Evolutionary conservation across 2,888 invertebrate species (phyloP), one percentile per base, ranked within the genome.

Genomic region (Scaptomyza polygonia): DNA sequence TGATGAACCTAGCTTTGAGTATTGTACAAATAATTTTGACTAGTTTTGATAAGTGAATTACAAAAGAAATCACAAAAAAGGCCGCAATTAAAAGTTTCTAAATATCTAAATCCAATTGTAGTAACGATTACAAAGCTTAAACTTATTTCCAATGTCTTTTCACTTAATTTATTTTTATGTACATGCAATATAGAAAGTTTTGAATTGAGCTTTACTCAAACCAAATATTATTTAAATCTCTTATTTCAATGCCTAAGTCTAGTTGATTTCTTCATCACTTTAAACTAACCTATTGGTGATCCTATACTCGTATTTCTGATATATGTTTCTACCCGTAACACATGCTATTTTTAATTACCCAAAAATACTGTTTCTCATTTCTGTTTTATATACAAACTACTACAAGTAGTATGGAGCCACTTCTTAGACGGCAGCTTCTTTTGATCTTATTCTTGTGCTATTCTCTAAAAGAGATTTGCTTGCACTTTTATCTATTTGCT

Each of bases 1-100:
- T 25, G 25, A 25, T 25, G 25, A 25, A 25, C 25, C 25, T 25
- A 25, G 5, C 5, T n/a, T 9, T n/a, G 48, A 32, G 48, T 32
- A 21, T 47, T 57, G 14, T 43, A 48, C 43, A 52, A 56, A 74
- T 69, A 75, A 72, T 83, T 84, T 83, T 71, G 81, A 81, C 83
- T 83, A 83, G 81, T 73, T 83, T 77, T 67, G 64, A 48, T 56
- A 64, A 58, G 57, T 64, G 56, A 64, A 68, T 62, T 53, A 36
- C 54, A 70, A 80, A 68, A 39, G 39, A 61, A 67, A 83, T 84
- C 85, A 84, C 85, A 81, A 76, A 78, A 78, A 78, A 84, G 71
- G 78, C 78, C 71, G 69, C 73, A 76, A 59, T 77, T n/a, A 73
- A 62, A 69, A 68, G 67, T 71, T 52, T 56, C 69, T 75, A 80